A percentile compares a stretch with the other conserved stretches of the same genome.
phyloP scores from a whole-genome alignment of 35 echinoderm and acorn worm species.

The Lytechinus variegatus region DNA sequence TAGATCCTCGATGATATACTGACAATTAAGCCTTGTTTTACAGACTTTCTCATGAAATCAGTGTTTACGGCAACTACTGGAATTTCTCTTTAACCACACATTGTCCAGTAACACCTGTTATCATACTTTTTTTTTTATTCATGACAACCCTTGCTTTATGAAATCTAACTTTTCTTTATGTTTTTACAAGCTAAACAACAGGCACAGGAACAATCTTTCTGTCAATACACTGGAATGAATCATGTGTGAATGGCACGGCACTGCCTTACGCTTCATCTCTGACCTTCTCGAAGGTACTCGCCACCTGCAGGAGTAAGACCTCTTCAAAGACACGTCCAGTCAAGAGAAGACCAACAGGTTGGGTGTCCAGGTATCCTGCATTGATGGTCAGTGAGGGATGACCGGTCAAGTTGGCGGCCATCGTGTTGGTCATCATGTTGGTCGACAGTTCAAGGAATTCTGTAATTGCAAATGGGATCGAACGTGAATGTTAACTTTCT shows the following conservation, averaged over 20 bases:
- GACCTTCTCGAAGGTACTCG: conserved; percentile 65
- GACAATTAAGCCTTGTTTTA: too few species aligned
- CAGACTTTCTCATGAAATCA: too few species aligned
- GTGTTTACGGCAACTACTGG: too few species aligned
- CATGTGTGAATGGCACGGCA: background rate
- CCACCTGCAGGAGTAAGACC: conserved; percentile 63
- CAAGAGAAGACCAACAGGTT: conserved; percentile 64
- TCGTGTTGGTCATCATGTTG: conserved; percentile 54
- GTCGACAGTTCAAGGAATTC: conserved; percentile 39
- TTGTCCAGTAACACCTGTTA: too few species aligned
- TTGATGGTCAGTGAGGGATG: conserved; percentile 75
- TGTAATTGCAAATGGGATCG: conserved; percentile 1
- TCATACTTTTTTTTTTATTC: too few species aligned
- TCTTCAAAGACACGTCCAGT: conserved; percentile 73
- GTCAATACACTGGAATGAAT: background rate
- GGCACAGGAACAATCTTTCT: background rate
- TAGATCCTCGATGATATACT: too few species aligned
- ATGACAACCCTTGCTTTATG: too few species aligned
- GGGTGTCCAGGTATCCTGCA: conserved; percentile 65
- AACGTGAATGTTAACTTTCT: too few species aligned
- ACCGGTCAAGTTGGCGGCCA: conserved; percentile 67
- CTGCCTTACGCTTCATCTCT: conserved; percentile 36
- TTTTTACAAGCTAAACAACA: background rate
- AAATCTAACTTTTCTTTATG: too few species aligned
- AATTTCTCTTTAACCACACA: too few species aligned